These are phyloP conservation scores for Callosobruchus maculatus DNA, from an alignment of 2,888 invertebrate species.

Conservation along the genomic window DNA sequence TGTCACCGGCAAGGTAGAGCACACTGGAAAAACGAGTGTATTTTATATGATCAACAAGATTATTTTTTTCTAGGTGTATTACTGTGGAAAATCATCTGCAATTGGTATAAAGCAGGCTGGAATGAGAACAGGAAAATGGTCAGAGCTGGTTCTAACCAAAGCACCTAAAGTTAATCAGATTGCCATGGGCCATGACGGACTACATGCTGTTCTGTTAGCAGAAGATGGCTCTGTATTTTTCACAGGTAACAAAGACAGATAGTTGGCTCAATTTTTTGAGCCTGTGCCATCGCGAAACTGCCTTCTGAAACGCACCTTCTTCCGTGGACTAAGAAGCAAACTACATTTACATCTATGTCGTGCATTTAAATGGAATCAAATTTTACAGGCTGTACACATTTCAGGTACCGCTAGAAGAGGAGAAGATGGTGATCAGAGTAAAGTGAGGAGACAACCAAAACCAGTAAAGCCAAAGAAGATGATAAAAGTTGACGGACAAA, in stretches of 20 bases:
- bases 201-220: constrained; percentile 85
- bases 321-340: too few species aligned
- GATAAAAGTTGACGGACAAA: constrained; percentile 82
- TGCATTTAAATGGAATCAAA: too few species aligned
- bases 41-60: constrained; percentile 1
- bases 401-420: constrained; percentile 84
- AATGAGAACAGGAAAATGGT: constrained; percentile 56
- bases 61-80: constrained; percentile 67
- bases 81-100: constrained; percentile 81
- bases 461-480: constrained; percentile 91
- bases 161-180: constrained; percentile 71
- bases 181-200: constrained; percentile 90
- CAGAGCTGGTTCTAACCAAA: constrained; percentile 63
- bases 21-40: neutral
- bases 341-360: too few species aligned
- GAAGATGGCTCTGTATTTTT: constrained; percentile 91
- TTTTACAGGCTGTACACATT: constrained; percentile 30
- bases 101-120: constrained; percentile 75
- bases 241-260: constrained; percentile 51
- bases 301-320: too few species aligned
- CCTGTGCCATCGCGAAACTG: too few species aligned
- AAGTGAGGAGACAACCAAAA: constrained; percentile 80
- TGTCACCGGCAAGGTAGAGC: constrained; percentile 72
- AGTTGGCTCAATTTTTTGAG: too few species aligned
- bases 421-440: constrained; percentile 83